Evolutionary conservation across 1,140 invertebrate species (phyloP), one percentile per base, ranked within the genome.

Genomic region (Colletes latitarsis): DNA sequence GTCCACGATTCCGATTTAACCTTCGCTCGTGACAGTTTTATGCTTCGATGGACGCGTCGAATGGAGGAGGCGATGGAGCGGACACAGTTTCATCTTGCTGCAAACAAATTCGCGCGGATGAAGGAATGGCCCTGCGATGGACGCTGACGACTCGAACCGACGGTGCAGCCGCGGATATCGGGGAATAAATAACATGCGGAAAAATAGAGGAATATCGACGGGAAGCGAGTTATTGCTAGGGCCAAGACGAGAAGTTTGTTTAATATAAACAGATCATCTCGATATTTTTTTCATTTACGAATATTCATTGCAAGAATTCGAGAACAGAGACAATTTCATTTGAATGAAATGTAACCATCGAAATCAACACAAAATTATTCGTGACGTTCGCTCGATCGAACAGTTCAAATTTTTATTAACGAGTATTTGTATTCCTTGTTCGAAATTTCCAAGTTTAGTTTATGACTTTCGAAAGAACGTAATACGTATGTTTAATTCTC

Each of bases 1-100:
- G 57, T 46, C 17, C 66, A 55, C 49, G 57, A 66, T 41, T 82
- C 75, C 58, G 60, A 66, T 84, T 84, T 84, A 81, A 81, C 68
- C 41, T 76, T 49, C 8, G 57, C 4, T 4, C 52, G 43, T 83
- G 17, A 39, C 67, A 43, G 52, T 76, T 41, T 81, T 55, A 19
- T 30, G 52, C 12, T 52, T 14, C 21, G 14, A 53, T 12, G 66
- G 55, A 30, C 49, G n/a, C 21, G 19, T 49, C 68, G 46, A 76
- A 83, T 55, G 12, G 62, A 19, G n/a, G 17, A 60, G 17, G 55
- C 12, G 53, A 57, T 63, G 67, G 49, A 12, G 41, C 55, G 46
- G 43, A 67, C 43, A 77, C 71, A 62, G 69, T 77, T 82, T 70
- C n/a, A 85, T 30, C 21, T n/a, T 66, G 52, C 12, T 43, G 46